Percentiles rank a stretch among this genome's conserved stretches.
Conservation (phyloP, 2,888 invertebrate species). For the Vannuccia rotundouncinata region DNA sequence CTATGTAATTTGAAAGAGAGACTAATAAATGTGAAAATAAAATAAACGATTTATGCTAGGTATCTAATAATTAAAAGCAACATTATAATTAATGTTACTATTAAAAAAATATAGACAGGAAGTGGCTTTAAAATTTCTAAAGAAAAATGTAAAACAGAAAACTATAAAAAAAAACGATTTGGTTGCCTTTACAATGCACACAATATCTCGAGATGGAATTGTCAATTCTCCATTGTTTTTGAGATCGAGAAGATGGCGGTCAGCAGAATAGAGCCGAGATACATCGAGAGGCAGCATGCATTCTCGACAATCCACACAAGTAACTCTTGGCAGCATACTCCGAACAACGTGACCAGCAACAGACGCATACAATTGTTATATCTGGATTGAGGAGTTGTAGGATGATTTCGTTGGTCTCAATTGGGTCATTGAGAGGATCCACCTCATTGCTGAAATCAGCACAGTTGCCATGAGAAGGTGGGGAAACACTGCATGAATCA, state of each 20-base stretch:
- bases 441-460: neutral
- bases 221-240: too few relatives aligned
- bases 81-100: too few relatives aligned
- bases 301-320: neutral
- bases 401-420: neutral
- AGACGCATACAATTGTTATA: neutral
- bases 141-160: too few relatives aligned
- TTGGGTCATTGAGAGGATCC: neutral
- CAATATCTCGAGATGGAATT: too few relatives aligned
- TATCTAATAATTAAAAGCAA: too few relatives aligned
- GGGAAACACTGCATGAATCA: neutral
- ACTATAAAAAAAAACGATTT: too few relatives aligned
- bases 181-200: too few relatives aligned
- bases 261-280: neutral
- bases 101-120: too few relatives aligned
- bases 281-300: neutral
- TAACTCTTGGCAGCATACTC: neutral
- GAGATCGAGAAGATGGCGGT: neutral
- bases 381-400: neutral
- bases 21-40: too few relatives aligned
- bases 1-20: too few relatives aligned
- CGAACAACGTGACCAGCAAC: neutral
- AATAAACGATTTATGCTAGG: too few relatives aligned
- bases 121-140: too few relatives aligned
- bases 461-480: neutral